Evolutionary conservation across 1,140 invertebrate genomes (phyloP), one percentile per base, ranked within the genome.

Genomic region (Bombus superbus): DNA sequence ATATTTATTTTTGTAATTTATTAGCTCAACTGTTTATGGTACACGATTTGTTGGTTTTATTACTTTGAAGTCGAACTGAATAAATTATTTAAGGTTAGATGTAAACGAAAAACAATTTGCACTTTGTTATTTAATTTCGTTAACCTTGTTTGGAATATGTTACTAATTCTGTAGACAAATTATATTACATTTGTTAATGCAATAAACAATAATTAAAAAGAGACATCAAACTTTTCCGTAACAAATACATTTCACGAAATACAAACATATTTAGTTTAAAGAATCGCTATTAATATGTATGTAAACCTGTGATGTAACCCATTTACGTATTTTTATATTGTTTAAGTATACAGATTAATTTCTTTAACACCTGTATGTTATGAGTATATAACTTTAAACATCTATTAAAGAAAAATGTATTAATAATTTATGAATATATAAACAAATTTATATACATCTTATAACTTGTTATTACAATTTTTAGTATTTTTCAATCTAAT

Each of bases 31-130:
- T 15, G 22, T 78, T 77, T 53, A 18, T 13, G 0, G 28, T 5
- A 13, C 2, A 1, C 5, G 15, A n/a, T 32, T 42, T 78, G n/a
- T 18, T 32, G 35, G 0, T 32, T 15, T 32, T 40, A 42, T 32
- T n/a, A 3, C 3, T 59, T 53, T 40, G 5, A 38, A 53, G 3
- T 53, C 2, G 9, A n/a, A n/a, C 1, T 35, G 9, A 42, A 32
- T 72, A 15, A 71, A 15, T 66, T 82, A 18, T 38, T 82, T 82
- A 75, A 74, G 57, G 40, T 82, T 82, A 82, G 22, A 44, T 18
- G 9, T 38, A 53, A 80, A 69, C 15, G 22, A 40, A 40, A 40
- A 69, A 28, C 10, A 68, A 11, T 68, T 35, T 18, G 4, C 9
- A 25, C 22, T 35, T 47, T 73, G 15, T 73, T 74, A 18, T 35